Percentiles rank a stretch among this genome's conserved stretches.
phyloP scores from a whole-genome alignment of 1,140 invertebrate genomes.

The Phymorhynchus buccinoides region DNA sequence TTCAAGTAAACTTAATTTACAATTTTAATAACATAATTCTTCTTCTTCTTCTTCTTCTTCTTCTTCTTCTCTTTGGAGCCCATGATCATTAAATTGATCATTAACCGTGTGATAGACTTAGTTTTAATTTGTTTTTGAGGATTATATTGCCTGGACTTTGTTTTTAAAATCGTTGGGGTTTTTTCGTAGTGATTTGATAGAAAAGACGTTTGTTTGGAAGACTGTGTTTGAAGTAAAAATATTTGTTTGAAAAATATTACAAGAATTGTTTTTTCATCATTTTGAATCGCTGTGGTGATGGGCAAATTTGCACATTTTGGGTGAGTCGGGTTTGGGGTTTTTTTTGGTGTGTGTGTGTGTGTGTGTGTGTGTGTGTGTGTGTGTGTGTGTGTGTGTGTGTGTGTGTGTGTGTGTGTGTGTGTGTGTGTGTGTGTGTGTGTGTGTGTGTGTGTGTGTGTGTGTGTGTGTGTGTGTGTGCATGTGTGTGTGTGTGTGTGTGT shows the following conservation, averaged over 20 bases:
- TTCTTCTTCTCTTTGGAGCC: too few species aligned
- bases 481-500: neutral
- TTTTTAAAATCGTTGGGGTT: too few species aligned
- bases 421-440: neutral
- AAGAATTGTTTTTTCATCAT: neutral
- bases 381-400: neutral
- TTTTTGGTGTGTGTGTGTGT: neutral
- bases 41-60: too few species aligned
- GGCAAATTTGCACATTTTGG: slow-evolving; percentile 4
- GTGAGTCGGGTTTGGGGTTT: neutral
- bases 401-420: neutral
- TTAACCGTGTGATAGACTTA: neutral
- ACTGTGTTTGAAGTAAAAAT: neutral
- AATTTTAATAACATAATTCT: too few species aligned
- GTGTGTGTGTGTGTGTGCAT: neutral
- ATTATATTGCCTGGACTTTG: too few species aligned
- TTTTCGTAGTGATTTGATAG: neutral
- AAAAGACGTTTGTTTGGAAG: neutral
- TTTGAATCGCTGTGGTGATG: neutral
- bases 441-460: neutral
- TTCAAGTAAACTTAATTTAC: too few species aligned
- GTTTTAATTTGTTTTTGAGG: neutral
- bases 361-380: too few species aligned
- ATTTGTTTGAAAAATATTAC: neutral
- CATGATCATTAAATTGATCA: too few species aligned